Evolutionary conservation across 2,888 invertebrate genomes (phyloP), one percentile per base, ranked within the genome.

Genomic region (Noctua pronuba): DNA sequence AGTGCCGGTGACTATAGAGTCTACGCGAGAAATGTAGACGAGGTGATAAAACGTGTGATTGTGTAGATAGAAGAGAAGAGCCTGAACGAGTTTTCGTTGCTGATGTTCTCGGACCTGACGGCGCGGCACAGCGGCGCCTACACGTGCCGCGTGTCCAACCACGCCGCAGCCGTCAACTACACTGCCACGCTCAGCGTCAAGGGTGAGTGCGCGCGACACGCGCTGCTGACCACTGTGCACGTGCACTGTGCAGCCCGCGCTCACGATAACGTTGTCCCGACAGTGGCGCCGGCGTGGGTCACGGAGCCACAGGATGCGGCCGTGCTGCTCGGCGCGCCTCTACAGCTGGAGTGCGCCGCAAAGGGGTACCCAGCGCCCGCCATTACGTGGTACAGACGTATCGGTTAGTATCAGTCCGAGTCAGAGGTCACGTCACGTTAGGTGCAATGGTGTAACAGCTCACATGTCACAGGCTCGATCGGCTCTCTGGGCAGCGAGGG

Each of bases 221-320:
- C 16, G 5, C 60, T 24, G 3, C n/a, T 52, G 52, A 10, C 28
- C 28, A 16, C 16, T 28, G 7, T 58, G 58, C 28, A 58, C 28
- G 28, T n/a, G 10, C 60, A 60, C 60, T 18, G 46, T 24, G 38
- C 38, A 73, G 72, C 38, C 7, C 16, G n/a, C 41, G 13, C 74
- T 55, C 41, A 74, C 41, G 52, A 18, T 31, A 2, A n/a, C 41
- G n/a, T 65, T 74, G 21, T 44, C n/a, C 31, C 41, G 6, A 55
- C 92, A 98, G 98, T 98, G 91, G 97, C 98, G 66, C 98, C 98
- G 67, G 97, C 97, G 79, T 98, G 98, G 97, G 94, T 97, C 71
- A 94, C 97, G 81, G 98, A 98, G 92, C 98, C 98, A 2, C 96
- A 97, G 90, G 98, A 98, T 93, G 96, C 97, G 71, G 97, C 98